A percentile compares a stretch with the other conserved stretches of the same genome.
phyloP scores from a whole-genome alignment of 2,888 invertebrate species.

The Dione vanillae region DNA sequence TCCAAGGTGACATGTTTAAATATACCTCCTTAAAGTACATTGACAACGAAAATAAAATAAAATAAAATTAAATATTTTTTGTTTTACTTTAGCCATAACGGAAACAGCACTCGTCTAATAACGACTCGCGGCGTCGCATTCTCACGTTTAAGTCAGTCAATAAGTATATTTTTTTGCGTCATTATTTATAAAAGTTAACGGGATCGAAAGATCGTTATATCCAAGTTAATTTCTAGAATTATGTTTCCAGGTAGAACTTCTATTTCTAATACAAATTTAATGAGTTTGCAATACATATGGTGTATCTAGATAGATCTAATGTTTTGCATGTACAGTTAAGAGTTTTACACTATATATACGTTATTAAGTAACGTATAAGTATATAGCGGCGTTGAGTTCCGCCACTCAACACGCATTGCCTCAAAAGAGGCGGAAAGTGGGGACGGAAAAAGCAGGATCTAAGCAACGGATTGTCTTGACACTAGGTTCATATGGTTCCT shows the following conservation, averaged over 20 bases:
- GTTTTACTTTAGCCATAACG: conserved; percentile 4
- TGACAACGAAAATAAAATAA: background rate
- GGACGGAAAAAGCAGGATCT: too few species aligned
- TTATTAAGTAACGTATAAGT: too few species aligned
- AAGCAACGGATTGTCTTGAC: too few species aligned
- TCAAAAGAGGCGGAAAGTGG: too few species aligned
- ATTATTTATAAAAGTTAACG: conserved; percentile 9
- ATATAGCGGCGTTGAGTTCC: too few species aligned
- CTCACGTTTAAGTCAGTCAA: conserved; percentile 16
- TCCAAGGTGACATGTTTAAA: conserved; percentile 42
- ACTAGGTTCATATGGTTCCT: too few species aligned
- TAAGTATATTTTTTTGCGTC: conserved; percentile 10
- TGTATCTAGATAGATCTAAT: too few species aligned
- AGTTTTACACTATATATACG: background rate
- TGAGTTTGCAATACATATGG: background rate
- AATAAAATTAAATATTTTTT: background rate
- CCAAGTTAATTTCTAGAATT: conserved; percentile 13
- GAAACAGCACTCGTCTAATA: conserved; percentile 3
- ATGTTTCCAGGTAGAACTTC: conserved; percentile 1
- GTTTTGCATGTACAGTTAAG: background rate
- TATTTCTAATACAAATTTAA: background rate
- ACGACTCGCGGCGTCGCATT: background rate
- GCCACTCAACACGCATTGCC: too few species aligned
- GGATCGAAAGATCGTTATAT: conserved; percentile 15
- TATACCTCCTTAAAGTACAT: conserved; percentile 23